Conservation (phyloP, 2,797 vertebrate genomes). For the Pangasius krempfi region DNA sequence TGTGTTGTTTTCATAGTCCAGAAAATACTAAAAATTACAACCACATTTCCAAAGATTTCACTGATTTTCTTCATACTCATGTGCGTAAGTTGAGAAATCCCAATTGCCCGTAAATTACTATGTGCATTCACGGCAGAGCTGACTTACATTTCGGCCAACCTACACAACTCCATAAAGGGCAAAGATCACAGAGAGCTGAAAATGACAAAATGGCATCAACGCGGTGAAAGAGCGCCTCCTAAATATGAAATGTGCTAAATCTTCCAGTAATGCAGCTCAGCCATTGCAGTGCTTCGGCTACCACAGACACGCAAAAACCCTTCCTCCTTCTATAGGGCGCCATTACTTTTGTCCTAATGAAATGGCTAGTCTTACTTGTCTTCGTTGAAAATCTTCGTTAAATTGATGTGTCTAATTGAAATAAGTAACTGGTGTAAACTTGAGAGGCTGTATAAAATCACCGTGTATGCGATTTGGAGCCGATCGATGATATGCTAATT, state of each 20-base stretch:
- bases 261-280: neutral
- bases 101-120: neutral
- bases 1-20: neutral
- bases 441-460: neutral
- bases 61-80: neutral
- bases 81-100: no score
- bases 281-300: neutral
- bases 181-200: neutral
- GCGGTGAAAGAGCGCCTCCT: neutral
- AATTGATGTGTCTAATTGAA: neutral
- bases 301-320: neutral
- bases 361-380: neutral
- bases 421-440: neutral
- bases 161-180: neutral
- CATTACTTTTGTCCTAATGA: neutral
- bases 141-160: neutral
- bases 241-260: neutral
- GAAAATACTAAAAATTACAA: neutral
- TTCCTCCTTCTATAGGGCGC: neutral
- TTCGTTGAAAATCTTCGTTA: neutral
- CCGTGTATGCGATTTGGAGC: neutral
- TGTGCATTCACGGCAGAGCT: neutral
- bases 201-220: neutral
- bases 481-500: neutral
- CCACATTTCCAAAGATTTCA: neutral